Percentiles rank a stretch among this genome's conserved stretches.
Evolutionary conservation across 2,797 vertebrate genomes (phyloP).

Genomic region (Dendrocincla tyrannina): DNA sequence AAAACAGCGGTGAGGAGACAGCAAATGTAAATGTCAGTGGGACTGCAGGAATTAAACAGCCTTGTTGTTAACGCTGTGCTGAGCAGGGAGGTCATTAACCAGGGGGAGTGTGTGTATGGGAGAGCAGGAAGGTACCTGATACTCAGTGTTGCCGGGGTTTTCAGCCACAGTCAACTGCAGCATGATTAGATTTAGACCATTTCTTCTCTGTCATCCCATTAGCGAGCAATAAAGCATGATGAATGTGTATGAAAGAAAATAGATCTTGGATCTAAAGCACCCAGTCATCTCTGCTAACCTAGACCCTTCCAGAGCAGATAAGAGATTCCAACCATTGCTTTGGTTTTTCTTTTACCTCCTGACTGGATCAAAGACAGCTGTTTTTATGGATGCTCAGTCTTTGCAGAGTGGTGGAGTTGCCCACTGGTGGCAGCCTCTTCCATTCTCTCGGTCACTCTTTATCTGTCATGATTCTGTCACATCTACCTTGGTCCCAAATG

Average conservation of each 20-base stretch:
- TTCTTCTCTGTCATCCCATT: conserved; percentile 26
- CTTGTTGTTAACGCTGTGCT: neutral
- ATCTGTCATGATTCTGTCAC: neutral
- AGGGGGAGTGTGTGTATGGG: neutral
- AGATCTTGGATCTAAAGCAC: conserved; percentile 6
- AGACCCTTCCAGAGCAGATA: neutral
- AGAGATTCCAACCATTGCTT: neutral
- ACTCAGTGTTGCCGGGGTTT: neutral
- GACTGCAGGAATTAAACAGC: neutral
- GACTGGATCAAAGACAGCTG: neutral
- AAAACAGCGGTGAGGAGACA: neutral
- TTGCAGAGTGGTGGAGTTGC: neutral
- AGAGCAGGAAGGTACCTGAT: neutral
- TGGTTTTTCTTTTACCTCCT: neutral
- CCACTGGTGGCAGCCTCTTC: neutral
- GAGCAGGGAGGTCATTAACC: neutral
- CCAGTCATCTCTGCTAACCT: neutral
- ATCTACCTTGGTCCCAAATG: neutral
- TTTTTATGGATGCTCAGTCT: neutral
- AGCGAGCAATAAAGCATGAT: conserved; percentile 33
- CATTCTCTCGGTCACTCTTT: neutral
- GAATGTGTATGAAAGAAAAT: neutral
- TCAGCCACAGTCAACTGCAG: neutral
- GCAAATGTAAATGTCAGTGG: neutral
- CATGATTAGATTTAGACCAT: conserved; percentile 47